phyloP scores from a whole-genome alignment of 2,113 vertebrate genomes.

The Lucifuga dentata region DNA sequence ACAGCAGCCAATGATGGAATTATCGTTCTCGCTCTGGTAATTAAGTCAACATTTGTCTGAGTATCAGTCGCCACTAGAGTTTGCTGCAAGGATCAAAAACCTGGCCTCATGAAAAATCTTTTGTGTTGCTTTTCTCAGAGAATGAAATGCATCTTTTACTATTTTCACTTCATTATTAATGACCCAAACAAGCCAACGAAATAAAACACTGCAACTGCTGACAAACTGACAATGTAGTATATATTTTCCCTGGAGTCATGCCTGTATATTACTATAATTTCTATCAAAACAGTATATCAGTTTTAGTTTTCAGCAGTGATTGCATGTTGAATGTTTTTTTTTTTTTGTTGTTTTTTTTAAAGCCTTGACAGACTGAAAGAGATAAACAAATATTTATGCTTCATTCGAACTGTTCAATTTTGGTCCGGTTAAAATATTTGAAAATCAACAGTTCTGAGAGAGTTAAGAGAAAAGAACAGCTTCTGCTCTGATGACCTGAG shows the following conservation, averaged over 20 bases:
- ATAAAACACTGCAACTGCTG: conserved; percentile 12
- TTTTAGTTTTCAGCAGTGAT: conserved; percentile 4
- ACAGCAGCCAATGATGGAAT: conserved; percentile 16
- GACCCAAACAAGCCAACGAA: conserved; percentile 15
- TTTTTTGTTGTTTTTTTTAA: too few species aligned
- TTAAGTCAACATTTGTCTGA: conserved; percentile 55
- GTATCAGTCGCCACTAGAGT: not conserved
- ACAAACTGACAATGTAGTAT: not conserved
- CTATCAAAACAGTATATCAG: not conserved
- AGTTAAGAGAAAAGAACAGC: conserved; percentile 16
- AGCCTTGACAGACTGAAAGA: too few species aligned
- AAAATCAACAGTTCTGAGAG: not conserved
- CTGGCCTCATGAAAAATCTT: not conserved
- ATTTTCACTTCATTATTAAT: conserved; percentile 23
- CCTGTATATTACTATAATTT: not conserved
- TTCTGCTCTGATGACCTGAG: conserved; percentile 14
- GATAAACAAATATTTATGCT: conserved; percentile 1
- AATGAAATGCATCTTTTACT: conserved; percentile 10
- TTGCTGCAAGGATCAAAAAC: conserved; percentile 22
- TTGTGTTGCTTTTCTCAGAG: not conserved
- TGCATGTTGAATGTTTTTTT: not conserved
- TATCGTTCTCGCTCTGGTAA: conserved; percentile 42
- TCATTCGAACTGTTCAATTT: conserved; percentile 1
- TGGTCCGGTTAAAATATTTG: not conserved
- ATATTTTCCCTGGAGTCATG: not conserved